These are phyloP conservation scores for Holacanthella duospinosa DNA, from an alignment of 2,888 invertebrate species.

Conservation along the genomic window DNA sequence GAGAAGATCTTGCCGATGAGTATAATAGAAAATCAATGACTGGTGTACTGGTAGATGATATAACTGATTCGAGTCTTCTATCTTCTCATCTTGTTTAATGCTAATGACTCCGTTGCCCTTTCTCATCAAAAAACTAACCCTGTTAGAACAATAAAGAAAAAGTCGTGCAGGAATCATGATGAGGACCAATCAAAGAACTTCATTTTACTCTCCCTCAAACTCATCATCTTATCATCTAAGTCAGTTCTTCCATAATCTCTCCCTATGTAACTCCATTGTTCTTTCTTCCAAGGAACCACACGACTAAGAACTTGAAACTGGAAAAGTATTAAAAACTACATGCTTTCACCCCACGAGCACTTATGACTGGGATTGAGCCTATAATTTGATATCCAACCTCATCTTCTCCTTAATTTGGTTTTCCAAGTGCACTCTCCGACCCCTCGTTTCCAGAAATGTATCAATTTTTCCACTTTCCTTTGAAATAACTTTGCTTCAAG, in stretches of 20 bases:
- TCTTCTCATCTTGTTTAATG: not conserved
- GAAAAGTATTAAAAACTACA: no score
- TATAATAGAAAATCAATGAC: no score
- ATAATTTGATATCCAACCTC: constrained; percentile 6
- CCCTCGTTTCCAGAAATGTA: not conserved
- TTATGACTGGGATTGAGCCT: not conserved
- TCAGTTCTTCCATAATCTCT: not conserved
- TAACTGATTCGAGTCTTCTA: not conserved
- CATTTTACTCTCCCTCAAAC: not conserved
- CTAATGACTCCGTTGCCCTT: not conserved
- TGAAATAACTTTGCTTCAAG: constrained; percentile 3
- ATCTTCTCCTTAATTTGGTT: constrained; percentile 2
- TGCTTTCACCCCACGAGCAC: not conserved
- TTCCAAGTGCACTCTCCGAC: not conserved
- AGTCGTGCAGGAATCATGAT: not conserved
- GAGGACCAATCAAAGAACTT: not conserved
- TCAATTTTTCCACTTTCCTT: not conserved
- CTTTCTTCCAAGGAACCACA: not conserved
- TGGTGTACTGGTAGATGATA: no score
- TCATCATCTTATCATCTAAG: not conserved
- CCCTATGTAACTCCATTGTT: not conserved
- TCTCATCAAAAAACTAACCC: not conserved
- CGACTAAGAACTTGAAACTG: not conserved
- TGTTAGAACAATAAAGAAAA: not conserved
- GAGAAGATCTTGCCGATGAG: no score